A percentile compares a stretch with the other conserved stretches of the same genome.
phyloP scores from a whole-genome alignment of 2,797 vertebrate species.

The Brotula barbata region DNA sequence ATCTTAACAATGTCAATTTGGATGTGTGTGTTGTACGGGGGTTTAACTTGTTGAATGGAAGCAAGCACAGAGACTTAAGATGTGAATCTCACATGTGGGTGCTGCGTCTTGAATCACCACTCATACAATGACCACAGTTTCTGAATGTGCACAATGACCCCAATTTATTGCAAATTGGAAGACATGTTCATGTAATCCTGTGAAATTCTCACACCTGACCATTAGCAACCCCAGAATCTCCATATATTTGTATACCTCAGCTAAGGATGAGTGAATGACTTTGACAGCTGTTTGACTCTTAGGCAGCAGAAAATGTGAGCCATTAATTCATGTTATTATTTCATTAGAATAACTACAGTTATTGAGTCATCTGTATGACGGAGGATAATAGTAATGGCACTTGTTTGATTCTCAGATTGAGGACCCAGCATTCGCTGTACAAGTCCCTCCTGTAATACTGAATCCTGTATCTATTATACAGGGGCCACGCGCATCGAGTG shows the following conservation, averaged over 20 bases:
- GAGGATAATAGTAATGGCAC: constrained; percentile 42
- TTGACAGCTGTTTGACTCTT: constrained; percentile 41
- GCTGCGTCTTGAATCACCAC: too few relatives aligned
- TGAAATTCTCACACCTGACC: constrained; percentile 28
- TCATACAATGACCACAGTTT: constrained; percentile 42
- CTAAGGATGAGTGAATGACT: constrained; percentile 37
- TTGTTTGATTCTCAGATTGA: constrained; percentile 27
- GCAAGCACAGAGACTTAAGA: too few relatives aligned
- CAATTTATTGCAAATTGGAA: constrained; percentile 63
- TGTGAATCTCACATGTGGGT: neutral
- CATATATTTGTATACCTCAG: constrained; percentile 21
- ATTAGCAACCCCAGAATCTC: constrained; percentile 15
- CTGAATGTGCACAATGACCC: constrained; percentile 44
- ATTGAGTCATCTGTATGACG: constrained; percentile 44
- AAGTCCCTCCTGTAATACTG: constrained; percentile 9
- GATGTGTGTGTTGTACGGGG: too few relatives aligned
- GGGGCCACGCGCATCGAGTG: neutral
- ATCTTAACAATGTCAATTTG: too few relatives aligned
- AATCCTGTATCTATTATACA: neutral
- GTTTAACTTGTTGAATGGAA: too few relatives aligned
- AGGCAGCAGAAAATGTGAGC: constrained; percentile 21
- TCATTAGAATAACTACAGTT: constrained; percentile 38
- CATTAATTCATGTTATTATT: constrained; percentile 49
- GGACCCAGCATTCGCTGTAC: constrained; percentile 8
- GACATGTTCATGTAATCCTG: constrained; percentile 43